phyloP scores from a whole-genome alignment of 2,888 invertebrate species.

The Pseudoips prasinana region DNA sequence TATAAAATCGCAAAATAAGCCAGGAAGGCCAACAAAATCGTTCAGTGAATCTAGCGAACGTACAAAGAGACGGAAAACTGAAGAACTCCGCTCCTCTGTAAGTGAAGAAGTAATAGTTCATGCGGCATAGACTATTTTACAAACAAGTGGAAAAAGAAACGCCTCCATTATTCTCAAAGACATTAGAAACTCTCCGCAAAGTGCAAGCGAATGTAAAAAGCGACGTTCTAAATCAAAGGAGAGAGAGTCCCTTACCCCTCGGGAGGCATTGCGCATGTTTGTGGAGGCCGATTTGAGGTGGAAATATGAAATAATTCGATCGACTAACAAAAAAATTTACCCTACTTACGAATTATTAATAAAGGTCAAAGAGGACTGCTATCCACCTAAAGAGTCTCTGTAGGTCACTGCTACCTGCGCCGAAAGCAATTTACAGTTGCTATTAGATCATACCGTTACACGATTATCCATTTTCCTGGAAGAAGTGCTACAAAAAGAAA shows the following conservation, averaged over 20 bases:
- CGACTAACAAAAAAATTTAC: conserved; percentile 2
- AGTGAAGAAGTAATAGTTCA: conserved; percentile 1
- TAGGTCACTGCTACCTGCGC: neutral
- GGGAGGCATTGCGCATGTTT: conserved; percentile 10
- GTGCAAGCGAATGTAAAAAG: conserved; percentile 13
- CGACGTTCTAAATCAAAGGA: conserved; percentile 10
- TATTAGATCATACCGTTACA: neutral
- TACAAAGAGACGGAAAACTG: conserved; percentile 20
- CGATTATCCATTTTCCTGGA: neutral
- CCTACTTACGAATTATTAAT: conserved; percentile 8
- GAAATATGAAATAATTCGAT: conserved; percentile 12
- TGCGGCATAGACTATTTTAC: conserved; percentile 1
- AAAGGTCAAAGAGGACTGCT: neutral
- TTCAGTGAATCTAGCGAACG: conserved; percentile 15
- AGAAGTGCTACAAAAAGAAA: neutral
- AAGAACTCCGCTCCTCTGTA: conserved; percentile 4
- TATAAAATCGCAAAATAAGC: neutral
- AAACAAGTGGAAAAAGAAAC: conserved; percentile 10
- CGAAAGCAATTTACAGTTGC: neutral
- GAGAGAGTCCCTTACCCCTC: conserved; percentile 9
- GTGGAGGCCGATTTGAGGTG: conserved; percentile 12
- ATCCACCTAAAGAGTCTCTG: neutral
- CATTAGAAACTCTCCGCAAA: conserved; percentile 11
- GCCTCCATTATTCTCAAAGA: conserved; percentile 19
- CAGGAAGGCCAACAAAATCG: conserved; percentile 2